Evolutionary conservation across 2,888 invertebrate genomes (phyloP), one percentile per base, ranked within the genome.

Genomic region (Andrena flavipes): DNA sequence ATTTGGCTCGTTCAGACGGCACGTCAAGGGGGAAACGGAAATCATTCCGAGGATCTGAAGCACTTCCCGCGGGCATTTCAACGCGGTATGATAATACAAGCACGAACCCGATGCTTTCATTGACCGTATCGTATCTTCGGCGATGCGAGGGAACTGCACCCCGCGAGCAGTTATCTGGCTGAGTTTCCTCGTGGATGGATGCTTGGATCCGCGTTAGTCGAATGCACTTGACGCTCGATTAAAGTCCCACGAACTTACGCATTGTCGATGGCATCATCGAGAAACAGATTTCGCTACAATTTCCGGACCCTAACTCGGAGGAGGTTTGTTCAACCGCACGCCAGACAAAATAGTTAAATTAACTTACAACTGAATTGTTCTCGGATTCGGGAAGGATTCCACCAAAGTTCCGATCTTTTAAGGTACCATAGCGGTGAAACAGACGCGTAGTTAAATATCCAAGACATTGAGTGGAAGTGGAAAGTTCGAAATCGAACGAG

Each of bases 1-100:
- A 76, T 85, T 81, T 78, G 73, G 75, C 75, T 49, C 79, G 77
- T 77, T 85, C 82, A 30, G 65, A 65, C 68, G 29, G 54, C 51
- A 59, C 76, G 65, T 69, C 79, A 54, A 33, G 59, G 26, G 69
- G 49, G 64, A 79, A 76, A 23, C 65, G 80, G 80, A 81, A 81
- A 81, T 87, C 77, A 80, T 84, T 73, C 23, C 60, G 48, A 74
- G 56, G 63, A 59, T 73, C 71, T 54, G 60, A 62, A 48, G 23
- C 60, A 64, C 35, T 79, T 84, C 71, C 69, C 42, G 48, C 64
- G 76, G 67, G 67, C 73, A 56, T 70, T 62, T 60, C 68, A 35
- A 67, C 64, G 60, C 56, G 54, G 33, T 65, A 71, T 51, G 73
- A 63, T 79, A 79, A 84, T 72, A 67, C 81, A 16, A 49, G 54